Evolutionary conservation across 1,140 invertebrate species (phyloP).

Genomic region (Megathymus violae): DNA sequence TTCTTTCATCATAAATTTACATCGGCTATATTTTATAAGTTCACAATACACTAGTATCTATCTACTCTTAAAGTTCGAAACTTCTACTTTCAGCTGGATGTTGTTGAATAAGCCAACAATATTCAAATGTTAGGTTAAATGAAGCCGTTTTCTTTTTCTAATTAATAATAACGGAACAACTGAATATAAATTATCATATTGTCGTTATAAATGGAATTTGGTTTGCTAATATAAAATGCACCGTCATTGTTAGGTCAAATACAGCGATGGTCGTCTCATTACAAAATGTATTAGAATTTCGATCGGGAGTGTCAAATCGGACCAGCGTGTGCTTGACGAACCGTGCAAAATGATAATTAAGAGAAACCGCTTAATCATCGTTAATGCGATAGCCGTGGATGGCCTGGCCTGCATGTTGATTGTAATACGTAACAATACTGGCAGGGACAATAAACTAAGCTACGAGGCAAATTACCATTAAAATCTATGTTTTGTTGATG

Average conservation of each 20-base stretch:
- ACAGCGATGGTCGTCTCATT: background rate
- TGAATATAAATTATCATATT: no score
- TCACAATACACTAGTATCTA: no score
- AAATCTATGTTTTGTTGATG: background rate
- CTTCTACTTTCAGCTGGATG: no score
- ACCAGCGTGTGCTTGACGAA: constrained; percentile 69
- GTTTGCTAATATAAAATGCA: background rate
- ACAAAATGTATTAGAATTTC: constrained; percentile 23
- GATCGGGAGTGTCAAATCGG: constrained; percentile 26
- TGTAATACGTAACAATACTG: constrained; percentile 69
- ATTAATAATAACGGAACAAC: no score
- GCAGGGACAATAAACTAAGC: constrained; percentile 9
- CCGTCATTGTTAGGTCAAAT: background rate
- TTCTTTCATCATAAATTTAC: no score
- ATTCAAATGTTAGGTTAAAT: no score
- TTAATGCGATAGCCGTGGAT: constrained; percentile 71
- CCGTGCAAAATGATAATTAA: constrained; percentile 82
- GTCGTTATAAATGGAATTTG: no score
- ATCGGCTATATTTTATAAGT: no score
- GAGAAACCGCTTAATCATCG: constrained; percentile 80
- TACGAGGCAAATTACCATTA: background rate
- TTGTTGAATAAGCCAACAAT: no score
- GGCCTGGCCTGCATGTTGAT: constrained; percentile 58
- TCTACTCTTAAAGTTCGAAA: no score
- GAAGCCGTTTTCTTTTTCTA: no score